Percentiles rank a stretch among this genome's conserved stretches.
phyloP scores from a whole-genome alignment of 2,797 vertebrate genomes.

The Cyclura pinguis region DNA sequence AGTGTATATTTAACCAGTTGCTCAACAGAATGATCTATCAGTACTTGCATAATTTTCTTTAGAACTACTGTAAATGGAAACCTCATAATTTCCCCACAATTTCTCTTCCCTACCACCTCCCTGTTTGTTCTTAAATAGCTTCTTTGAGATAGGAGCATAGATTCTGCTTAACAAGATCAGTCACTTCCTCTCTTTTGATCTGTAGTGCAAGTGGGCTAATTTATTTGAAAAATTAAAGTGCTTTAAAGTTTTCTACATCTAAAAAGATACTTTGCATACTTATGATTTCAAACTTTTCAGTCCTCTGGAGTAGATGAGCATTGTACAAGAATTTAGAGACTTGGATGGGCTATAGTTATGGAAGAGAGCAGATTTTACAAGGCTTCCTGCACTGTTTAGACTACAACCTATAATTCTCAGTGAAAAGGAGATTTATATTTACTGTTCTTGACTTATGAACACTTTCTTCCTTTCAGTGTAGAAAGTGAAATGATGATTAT shows the following conservation, averaged over 20 bases:
- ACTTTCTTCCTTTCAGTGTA: not conserved
- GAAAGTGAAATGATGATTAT: not conserved
- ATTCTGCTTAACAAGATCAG: conserved; percentile 1
- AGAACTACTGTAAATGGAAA: not conserved
- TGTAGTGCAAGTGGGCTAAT: not conserved
- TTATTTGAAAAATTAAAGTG: conserved; percentile 7
- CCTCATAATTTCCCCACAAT: not conserved
- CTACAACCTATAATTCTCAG: not conserved
- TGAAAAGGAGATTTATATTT: not conserved
- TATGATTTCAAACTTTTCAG: not conserved
- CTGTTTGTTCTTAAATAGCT: not conserved
- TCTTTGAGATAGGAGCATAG: not conserved
- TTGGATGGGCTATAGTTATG: not conserved
- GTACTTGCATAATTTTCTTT: not conserved
- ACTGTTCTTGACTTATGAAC: not conserved
- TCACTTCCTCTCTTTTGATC: not conserved
- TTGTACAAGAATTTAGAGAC: not conserved
- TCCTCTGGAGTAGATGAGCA: not conserved
- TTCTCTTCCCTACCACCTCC: not conserved
- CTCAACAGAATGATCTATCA: not conserved
- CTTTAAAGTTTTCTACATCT: not conserved
- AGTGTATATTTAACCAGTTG: not conserved
- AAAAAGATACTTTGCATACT: not conserved
- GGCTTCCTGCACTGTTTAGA: not conserved
- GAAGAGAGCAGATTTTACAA: not conserved